phyloP scores from a whole-genome alignment of 2,888 invertebrate genomes.

The Acanthacorydalis orientalis region DNA sequence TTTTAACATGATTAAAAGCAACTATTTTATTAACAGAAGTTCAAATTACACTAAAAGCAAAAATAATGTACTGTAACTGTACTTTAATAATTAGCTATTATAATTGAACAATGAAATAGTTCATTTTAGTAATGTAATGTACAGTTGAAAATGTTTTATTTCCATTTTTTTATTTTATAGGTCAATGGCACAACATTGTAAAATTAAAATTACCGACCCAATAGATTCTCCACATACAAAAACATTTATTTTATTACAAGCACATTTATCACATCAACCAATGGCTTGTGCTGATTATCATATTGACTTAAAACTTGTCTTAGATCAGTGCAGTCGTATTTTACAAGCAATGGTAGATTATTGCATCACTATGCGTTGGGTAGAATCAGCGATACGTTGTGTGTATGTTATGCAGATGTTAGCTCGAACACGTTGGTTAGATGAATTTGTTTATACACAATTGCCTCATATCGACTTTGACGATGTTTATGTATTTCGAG shows the following conservation, averaged over 20 bases:
- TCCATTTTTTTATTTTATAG: constrained; percentile 28
- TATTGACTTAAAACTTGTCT: constrained; percentile 90
- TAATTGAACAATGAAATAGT: too few relatives aligned
- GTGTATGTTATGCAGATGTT: constrained; percentile 77
- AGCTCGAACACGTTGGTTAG: constrained; percentile 80
- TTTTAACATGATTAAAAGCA: background rate
- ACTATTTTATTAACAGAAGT: too few relatives aligned
- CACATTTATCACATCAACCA: constrained; percentile 70
- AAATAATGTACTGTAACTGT: too few relatives aligned
- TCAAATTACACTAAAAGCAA: background rate
- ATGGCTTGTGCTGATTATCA: constrained; percentile 87
- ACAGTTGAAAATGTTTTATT: background rate
- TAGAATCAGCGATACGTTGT: constrained; percentile 59
- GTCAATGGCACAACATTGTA: constrained; percentile 63
- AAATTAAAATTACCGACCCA: constrained; percentile 53
- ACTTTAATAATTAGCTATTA: too few relatives aligned
- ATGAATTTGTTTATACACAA: constrained; percentile 53
- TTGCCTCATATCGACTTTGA: constrained; percentile 59
- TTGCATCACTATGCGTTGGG: constrained; percentile 79
- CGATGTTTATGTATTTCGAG: constrained; percentile 40
- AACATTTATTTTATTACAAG: constrained; percentile 82
- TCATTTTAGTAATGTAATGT: too few relatives aligned
- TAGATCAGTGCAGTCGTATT: constrained; percentile 92
- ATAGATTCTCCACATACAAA: constrained; percentile 90
- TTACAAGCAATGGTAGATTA: constrained; percentile 95